Conservation (phyloP, 1,140 invertebrate species). For the Myzus persicae region DNA sequence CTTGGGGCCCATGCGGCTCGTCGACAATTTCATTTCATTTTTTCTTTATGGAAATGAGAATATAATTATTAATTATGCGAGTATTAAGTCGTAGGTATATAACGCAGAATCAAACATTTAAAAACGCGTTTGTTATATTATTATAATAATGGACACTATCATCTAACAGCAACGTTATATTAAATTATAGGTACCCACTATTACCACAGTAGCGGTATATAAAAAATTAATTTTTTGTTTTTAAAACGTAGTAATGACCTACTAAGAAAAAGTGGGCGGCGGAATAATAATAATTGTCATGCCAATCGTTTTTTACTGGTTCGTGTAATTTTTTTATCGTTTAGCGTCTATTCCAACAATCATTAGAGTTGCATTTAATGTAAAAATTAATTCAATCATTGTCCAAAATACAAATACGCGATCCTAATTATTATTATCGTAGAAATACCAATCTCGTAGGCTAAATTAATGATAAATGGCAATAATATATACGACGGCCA, state of each 20-base stretch:
- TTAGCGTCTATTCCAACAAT: not conserved
- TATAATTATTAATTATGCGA: not conserved
- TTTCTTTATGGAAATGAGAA: not conserved
- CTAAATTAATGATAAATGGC: not conserved
- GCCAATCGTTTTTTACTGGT: not conserved
- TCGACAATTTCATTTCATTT: not conserved
- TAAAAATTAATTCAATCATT: not conserved
- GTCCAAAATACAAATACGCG: not conserved
- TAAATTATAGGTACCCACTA: not conserved
- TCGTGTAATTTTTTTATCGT: not conserved
- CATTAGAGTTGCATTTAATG: not conserved
- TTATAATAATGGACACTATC: not conserved
- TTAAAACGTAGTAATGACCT: not conserved
- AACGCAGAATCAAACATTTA: not conserved
- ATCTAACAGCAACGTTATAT: not conserved
- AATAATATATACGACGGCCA: not conserved
- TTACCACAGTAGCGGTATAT: not conserved
- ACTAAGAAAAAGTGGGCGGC: no score
- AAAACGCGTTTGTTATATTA: not conserved
- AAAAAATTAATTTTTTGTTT: not conserved
- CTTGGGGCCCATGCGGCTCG: no score
- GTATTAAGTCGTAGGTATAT: not conserved
- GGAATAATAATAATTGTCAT: not conserved
- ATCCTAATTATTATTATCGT: conserved; percentile 13
- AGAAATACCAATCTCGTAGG: conserved; percentile 8